Base-by-base conservation (phyloP, 2,888 invertebrate species). In the Acleris holmiana region DNA sequence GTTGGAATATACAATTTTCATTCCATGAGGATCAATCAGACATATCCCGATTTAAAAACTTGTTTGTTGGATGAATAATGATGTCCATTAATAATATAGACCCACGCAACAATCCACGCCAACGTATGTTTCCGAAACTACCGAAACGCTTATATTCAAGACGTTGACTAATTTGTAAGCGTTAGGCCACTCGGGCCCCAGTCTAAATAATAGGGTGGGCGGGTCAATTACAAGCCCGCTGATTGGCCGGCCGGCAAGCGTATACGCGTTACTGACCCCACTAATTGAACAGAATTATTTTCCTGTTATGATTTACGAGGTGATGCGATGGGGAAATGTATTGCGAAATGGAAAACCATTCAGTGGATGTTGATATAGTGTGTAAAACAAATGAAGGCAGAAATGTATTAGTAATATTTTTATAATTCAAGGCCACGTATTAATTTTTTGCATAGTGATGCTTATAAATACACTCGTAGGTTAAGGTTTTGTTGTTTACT, bases 191-290 rank as follows among this genome's bases (percentile, higher is more conserved):
- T 35, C 62, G 46, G 67, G 51, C 59, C 57, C 53, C 70, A 70
- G 66, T 67, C 66, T 69, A 74, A 74, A 73, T 76, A 74, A 75
- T 75, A 59, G 69, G 54, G 66, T 56, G 68, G 70, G 72, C 70
- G 73, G 71, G 70, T 67, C 73, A 62, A 72, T 74, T 73, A 70
- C 72, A 69, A 55, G 50, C 61, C 56, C 69, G 41, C 66, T 71
- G 75, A 75, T 72, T 74, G 75, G 63, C 69, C 67, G 64, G 40
- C 19, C 40, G 57, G 50, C 18, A 7, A 44, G 44, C 13, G 51
- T 13, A 50, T 40, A 40, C 58, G 63, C 51, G 40, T 47, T 58
- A 51, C 23, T 53, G 18, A 40, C 58, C 53, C 51, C 41, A 58
- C 63, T 63, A 63, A 63, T 63, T 63, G 58, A 51, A 46, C 35